Conservation (phyloP, 1,140 invertebrate genomes). For the Episyrphus balteatus region DNA sequence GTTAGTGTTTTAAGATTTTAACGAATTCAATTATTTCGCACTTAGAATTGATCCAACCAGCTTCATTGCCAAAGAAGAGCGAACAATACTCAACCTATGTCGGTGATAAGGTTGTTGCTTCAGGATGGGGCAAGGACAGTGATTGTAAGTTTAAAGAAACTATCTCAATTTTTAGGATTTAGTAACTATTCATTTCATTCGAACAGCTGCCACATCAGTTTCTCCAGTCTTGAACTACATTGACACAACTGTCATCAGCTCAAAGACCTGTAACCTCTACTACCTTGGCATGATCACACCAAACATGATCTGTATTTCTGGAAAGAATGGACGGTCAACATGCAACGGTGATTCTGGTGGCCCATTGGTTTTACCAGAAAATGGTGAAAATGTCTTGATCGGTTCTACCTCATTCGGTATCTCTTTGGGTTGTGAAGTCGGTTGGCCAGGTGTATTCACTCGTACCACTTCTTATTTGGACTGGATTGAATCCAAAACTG, state of each 20-base stretch:
- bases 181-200: background rate
- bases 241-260: conserved; percentile 16
- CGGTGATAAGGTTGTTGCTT: conserved; percentile 24
- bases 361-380: conserved; percentile 16
- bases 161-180: background rate
- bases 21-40: conserved; percentile 5
- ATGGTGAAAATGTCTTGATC: conserved; percentile 15
- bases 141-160: conserved; percentile 11
- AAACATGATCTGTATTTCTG: conserved; percentile 23
- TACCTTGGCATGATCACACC: conserved; percentile 12
- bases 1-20: background rate
- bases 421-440: conserved; percentile 36
- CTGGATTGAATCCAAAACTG: conserved; percentile 22
- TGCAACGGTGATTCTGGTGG: conserved; percentile 27
- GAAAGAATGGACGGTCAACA: conserved; percentile 17
- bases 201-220: conserved; percentile 1
- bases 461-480: conserved; percentile 26
- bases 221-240: conserved; percentile 18
- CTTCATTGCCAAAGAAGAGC: conserved; percentile 23
- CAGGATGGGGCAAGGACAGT: conserved; percentile 36
- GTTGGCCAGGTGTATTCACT: conserved; percentile 34
- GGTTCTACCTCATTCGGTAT: conserved; percentile 42
- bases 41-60: conserved; percentile 26
- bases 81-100: conserved; percentile 23
- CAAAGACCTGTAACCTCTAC: conserved; percentile 11